Percentiles rank a stretch among this genome's conserved stretches.
phyloP scores from a whole-genome alignment of 2,888 invertebrate genomes.

The Heliconius ismenius region DNA sequence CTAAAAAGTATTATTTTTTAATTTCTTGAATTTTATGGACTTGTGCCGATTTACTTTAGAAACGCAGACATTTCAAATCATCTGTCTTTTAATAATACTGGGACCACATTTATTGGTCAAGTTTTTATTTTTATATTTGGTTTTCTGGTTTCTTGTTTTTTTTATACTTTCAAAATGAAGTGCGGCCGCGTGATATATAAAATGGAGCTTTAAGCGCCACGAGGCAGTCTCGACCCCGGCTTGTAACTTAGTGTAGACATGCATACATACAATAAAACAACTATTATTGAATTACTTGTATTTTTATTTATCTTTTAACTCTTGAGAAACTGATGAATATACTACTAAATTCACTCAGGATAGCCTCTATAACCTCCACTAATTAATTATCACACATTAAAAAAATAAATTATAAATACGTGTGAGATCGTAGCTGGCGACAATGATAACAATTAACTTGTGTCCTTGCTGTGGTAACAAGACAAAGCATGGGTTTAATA shows the following conservation, averaged over 20 bases:
- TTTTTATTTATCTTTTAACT: conserved; percentile 24
- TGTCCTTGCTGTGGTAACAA: too few relatives aligned
- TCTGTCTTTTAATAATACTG: neutral
- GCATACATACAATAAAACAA: conserved; percentile 52
- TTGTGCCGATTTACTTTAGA: neutral
- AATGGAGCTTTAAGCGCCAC: conserved; percentile 51
- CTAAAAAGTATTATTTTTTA: neutral
- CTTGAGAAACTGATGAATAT: too few relatives aligned
- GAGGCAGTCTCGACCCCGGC: conserved; percentile 43
- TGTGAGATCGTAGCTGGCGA: too few relatives aligned
- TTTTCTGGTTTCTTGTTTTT: neutral
- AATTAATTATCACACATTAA: too few relatives aligned
- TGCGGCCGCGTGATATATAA: conserved; percentile 42
- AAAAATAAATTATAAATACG: too few relatives aligned
- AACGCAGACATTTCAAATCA: neutral
- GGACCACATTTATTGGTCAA: conserved; percentile 21
- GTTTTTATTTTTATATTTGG: neutral
- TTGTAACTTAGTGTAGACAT: conserved; percentile 51
- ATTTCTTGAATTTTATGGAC: neutral
- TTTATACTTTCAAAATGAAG: conserved; percentile 13
- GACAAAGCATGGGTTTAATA: too few relatives aligned
- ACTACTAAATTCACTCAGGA: too few relatives aligned
- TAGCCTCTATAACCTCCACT: too few relatives aligned
- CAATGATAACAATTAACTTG: too few relatives aligned
- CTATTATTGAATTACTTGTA: conserved; percentile 46